A percentile compares a stretch with the other conserved stretches of the same genome.
These are phyloP conservation scores for Phoeniculus purpureus DNA, from an alignment of 2,797 vertebrate genomes.

Conservation along the genomic window DNA sequence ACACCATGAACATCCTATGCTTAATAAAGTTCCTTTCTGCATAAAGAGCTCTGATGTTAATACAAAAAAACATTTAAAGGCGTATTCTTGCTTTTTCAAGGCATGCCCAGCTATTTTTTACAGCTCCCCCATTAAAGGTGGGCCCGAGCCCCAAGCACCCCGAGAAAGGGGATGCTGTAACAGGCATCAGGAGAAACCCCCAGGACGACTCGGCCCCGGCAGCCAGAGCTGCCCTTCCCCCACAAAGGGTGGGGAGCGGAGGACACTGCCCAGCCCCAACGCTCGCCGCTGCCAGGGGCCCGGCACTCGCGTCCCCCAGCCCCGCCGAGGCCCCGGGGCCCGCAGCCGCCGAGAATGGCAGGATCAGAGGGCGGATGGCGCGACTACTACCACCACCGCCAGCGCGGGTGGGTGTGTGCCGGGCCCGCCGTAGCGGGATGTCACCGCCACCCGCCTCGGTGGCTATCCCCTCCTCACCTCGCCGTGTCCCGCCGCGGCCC, in stretches of 20 bases:
- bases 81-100: not conserved
- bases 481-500: slow-evolving; percentile 62
- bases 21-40: not conserved
- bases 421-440: not conserved
- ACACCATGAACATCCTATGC: not conserved
- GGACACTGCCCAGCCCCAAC: not conserved
- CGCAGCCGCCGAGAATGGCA: not conserved
- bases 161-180: not conserved
- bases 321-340: not conserved
- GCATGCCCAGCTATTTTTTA: not conserved
- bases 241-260: slow-evolving; percentile 45
- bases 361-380: not conserved
- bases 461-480: not conserved
- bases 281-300: not conserved
- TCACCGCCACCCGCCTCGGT: not conserved
- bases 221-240: slow-evolving; percentile 45
- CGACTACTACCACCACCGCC: not conserved
- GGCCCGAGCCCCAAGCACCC: not conserved
- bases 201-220: not conserved
- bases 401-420: not conserved
- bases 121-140: not conserved
- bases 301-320: not conserved
- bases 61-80: not conserved
- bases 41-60: not conserved
- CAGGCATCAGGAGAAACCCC: not conserved